Evolutionary conservation across 1,140 invertebrate genomes (phyloP), one percentile per base, ranked within the genome.

Genomic region (Lordiphosa clarofinis): DNA sequence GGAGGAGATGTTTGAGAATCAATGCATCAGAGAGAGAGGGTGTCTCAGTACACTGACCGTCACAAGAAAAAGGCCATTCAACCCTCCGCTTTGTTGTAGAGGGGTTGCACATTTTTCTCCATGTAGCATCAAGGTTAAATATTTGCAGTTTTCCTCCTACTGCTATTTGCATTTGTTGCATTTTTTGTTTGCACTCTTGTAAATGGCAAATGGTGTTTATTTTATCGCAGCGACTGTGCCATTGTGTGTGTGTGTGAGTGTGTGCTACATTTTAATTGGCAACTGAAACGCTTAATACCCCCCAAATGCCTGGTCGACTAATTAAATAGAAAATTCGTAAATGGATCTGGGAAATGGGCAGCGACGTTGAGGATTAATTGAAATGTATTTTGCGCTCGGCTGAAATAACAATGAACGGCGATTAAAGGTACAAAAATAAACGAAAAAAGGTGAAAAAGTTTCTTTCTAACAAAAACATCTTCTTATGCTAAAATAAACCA

Each of bases 61-160:
- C 64, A 69, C 54, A 68, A 48, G 56, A 40, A 66, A 81, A 74
- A 75, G 76, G 75, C 62, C 75, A 76, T 81, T 81, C 75, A 68
- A 68, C 64, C 67, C 43, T 46, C 43, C 11, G 9, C 6, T 28
- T 44, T 39, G 47, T 40, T 57, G 36, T 40, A 70, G 12, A 70
- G 12, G 43, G 11, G 13, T 38, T 44, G 48, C 28, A 10, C 31
- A 40, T 31, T n/a, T 31, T n/a, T 15, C 39, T 15, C 55, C 7
- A 61, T 71, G 56, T 72, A 64, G 76, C 75, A 81, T 67, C 76
- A 81, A 81, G 76, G 76, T 81, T 81, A 81, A 81, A 81, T 72
- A 81, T 81, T 81, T 82, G 71, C 76, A 71, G 75, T 75, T 71
- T 68, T 59, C 42, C n/a, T 24, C 31, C 33, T 50, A 37, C 44